phyloP scores from a whole-genome alignment of 2,797 vertebrate genomes.

The Hafferia zeledoni region DNA sequence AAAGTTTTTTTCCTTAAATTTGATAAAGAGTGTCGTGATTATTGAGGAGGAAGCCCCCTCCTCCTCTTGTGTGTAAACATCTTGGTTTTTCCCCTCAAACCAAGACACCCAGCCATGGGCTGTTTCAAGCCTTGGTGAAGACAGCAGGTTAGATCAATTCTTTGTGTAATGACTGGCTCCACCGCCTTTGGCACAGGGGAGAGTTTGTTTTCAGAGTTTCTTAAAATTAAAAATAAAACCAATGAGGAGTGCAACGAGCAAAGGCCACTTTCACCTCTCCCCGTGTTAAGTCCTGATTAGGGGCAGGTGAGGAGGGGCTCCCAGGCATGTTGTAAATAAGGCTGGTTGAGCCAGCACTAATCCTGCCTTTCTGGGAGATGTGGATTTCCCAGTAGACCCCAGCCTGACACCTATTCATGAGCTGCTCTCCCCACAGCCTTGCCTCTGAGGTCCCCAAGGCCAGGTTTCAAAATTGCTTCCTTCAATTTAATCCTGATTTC shows the following conservation, averaged over 20 bases:
- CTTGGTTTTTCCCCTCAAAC: no score
- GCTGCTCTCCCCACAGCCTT: not conserved
- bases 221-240: not conserved
- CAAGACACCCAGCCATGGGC: constrained; percentile 11
- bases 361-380: not conserved
- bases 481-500: constrained; percentile 16
- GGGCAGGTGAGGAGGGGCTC: fast-evolving
- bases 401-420: not conserved
- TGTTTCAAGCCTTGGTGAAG: not conserved
- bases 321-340: not conserved
- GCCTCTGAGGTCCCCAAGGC: not conserved
- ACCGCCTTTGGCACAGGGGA: fast-evolving
- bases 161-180: not conserved
- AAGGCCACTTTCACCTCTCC: not conserved
- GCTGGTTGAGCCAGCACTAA: not conserved
- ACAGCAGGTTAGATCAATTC: not conserved
- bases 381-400: not conserved
- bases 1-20: no score
- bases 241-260: not conserved
- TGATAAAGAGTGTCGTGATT: no score
- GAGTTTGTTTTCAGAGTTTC: not conserved
- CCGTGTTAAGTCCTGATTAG: not conserved
- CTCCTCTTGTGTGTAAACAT: no score
- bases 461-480: constrained; percentile 6
- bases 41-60: no score